These are phyloP conservation scores for Ischnus inquisitorius DNA, from an alignment of 2,888 invertebrate species.

Conservation along the genomic window DNA sequence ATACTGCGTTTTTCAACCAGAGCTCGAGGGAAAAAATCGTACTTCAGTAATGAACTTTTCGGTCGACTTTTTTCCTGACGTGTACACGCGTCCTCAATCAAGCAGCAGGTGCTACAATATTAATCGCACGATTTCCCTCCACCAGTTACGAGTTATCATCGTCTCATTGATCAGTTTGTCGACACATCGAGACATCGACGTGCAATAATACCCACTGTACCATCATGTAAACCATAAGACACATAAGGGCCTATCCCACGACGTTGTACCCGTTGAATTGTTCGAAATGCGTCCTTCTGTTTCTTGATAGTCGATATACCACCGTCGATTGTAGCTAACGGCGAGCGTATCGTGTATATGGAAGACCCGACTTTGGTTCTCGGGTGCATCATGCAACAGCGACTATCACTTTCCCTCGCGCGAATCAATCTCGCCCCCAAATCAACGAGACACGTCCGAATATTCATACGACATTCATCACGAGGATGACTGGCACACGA, in stretches of 20 bases:
- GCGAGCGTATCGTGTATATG: constrained; percentile 16
- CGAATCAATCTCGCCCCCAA: constrained; percentile 69
- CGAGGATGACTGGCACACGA: constrained; percentile 72
- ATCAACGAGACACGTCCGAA: constrained; percentile 76
- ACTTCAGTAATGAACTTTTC: neutral
- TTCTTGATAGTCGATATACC: neutral
- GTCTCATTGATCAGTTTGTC: constrained; percentile 52
- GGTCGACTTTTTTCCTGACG: neutral
- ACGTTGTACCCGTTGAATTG: too few species aligned
- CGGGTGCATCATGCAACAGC: constrained; percentile 44
- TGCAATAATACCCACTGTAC: constrained; percentile 5
- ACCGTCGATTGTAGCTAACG: constrained; percentile 17
- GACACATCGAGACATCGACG: constrained; percentile 20
- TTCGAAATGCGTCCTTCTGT: too few species aligned
- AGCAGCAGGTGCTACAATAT: constrained; percentile 41
- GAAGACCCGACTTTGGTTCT: constrained; percentile 26
- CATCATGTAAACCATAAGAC: neutral
- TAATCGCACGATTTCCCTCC: constrained; percentile 43
- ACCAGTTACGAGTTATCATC: constrained; percentile 49
- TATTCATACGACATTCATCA: constrained; percentile 79
- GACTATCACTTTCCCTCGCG: constrained; percentile 65
- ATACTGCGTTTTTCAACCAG: neutral
- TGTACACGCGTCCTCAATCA: neutral
- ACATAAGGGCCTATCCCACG: too few species aligned
- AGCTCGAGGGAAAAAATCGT: neutral